phyloP scores from a whole-genome alignment of 2,888 invertebrate species.

The Cremastinae sp. region DNA sequence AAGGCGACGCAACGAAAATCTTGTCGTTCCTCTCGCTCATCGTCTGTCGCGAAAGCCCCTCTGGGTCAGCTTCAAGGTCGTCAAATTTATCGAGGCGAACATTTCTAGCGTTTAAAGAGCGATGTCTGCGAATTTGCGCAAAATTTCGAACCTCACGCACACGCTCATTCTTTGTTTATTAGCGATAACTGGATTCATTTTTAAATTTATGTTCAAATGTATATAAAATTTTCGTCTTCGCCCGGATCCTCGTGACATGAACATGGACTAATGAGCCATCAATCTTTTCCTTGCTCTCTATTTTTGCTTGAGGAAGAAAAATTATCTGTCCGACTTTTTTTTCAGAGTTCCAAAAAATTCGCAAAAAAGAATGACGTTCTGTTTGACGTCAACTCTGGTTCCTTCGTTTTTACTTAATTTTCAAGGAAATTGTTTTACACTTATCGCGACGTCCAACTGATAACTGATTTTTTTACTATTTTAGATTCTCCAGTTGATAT shows the following conservation, averaged over 20 bases:
- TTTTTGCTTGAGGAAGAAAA: neutral
- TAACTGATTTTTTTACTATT: too few species aligned
- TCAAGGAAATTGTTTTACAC: neutral
- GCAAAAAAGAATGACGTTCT: neutral
- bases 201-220: constrained; percentile 32
- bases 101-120: constrained; percentile 37
- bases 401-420: neutral
- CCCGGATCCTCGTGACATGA: constrained; percentile 7
- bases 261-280: constrained; percentile 7
- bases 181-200: constrained; percentile 5
- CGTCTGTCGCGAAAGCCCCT: constrained; percentile 32
- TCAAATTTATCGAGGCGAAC: constrained; percentile 51
- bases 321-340: neutral
- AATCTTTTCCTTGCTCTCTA: constrained; percentile 10
- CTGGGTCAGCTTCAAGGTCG: constrained; percentile 53
- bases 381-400: constrained; percentile 14
- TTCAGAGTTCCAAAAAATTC: neutral
- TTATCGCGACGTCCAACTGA: too few species aligned
- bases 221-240: neutral
- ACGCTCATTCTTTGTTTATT: neutral
- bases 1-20: constrained; percentile 34
- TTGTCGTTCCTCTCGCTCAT: constrained; percentile 43
- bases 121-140: constrained; percentile 1
- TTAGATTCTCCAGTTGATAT: too few species aligned
- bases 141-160: neutral